Conservation (phyloP, 1,140 invertebrate species). For the Cryptotermes secundus region DNA sequence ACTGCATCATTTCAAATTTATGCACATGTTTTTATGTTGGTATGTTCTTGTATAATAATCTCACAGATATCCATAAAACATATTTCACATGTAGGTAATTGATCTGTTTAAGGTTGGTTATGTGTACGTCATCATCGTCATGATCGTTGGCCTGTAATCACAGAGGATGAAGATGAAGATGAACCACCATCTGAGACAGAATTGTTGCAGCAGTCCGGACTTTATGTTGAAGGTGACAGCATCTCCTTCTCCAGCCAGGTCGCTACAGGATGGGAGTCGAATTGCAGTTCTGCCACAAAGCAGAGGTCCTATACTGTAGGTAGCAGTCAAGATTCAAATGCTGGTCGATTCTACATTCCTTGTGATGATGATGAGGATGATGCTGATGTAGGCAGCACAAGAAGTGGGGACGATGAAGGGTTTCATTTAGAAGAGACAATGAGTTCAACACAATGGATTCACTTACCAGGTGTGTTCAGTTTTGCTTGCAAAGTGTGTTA, state of each 20-base stretch:
- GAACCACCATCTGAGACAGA: background rate
- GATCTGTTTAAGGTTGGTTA: slow-evolving; percentile 65
- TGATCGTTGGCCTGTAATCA: slow-evolving; percentile 79
- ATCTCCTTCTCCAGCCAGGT: slow-evolving; percentile 22
- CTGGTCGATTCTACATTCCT: slow-evolving; percentile 26
- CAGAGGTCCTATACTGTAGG: background rate
- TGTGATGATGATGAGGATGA: slow-evolving; percentile 5
- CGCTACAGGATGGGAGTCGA: background rate
- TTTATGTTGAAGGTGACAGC: background rate
- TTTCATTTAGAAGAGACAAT: slow-evolving; percentile 21
- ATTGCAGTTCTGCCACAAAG: background rate
- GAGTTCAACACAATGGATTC: slow-evolving; percentile 31
- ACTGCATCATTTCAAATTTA: background rate
- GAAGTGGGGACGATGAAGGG: slow-evolving; percentile 26
- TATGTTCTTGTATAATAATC: background rate
- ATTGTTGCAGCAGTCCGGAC: background rate
- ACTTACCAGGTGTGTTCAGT: background rate
- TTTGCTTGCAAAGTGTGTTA: too few relatives aligned
- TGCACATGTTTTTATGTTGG: background rate
- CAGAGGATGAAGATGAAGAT: slow-evolving; percentile 52
- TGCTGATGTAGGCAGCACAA: slow-evolving; percentile 6
- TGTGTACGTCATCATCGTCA: slow-evolving; percentile 77
- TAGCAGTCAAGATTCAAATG: background rate
- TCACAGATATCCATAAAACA: background rate
- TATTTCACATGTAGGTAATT: background rate